Percentiles rank a stretch among this genome's conserved stretches.
These are phyloP conservation scores for Clarias magur DNA, from an alignment of 2,113 vertebrate species.

Conservation along the genomic window DNA sequence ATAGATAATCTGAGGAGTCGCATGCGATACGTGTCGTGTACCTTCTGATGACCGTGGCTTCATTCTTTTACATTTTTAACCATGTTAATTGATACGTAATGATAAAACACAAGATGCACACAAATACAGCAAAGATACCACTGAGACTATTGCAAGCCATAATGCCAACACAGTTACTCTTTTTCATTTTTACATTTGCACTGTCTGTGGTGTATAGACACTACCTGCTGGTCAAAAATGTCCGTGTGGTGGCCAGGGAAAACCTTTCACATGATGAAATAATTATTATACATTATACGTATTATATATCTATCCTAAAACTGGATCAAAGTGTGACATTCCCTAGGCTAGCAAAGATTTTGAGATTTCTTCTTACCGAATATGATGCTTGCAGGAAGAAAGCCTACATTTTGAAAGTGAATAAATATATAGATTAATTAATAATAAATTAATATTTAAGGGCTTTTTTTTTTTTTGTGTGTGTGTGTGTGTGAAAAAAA, in stretches of 20 bases:
- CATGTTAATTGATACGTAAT: not conserved
- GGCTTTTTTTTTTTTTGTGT: too few species aligned
- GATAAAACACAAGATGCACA: not conserved
- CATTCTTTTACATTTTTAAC: not conserved
- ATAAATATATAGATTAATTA: not conserved
- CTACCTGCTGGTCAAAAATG: not conserved
- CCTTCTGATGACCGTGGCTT: constrained; percentile 7
- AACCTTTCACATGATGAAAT: not conserved
- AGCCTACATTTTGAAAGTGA: not conserved
- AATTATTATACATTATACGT: not conserved
- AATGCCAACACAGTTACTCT: not conserved
- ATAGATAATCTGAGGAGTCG: not conserved
- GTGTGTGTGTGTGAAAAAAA: not conserved
- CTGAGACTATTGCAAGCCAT: not conserved
- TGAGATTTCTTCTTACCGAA: not conserved
- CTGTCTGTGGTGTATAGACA: not conserved
- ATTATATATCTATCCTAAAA: not conserved
- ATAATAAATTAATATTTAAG: not conserved
- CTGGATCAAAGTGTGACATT: not conserved
- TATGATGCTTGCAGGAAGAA: not conserved
- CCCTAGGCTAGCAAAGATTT: not conserved
- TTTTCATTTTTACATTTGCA: not conserved
- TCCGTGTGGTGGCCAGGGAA: not conserved
- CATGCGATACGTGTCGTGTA: not conserved
- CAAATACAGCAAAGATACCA: not conserved